A percentile compares a stretch with the other conserved stretches of the same genome.
Conservation (phyloP, 2,888 invertebrate species). For the Agrypnus murinus region DNA sequence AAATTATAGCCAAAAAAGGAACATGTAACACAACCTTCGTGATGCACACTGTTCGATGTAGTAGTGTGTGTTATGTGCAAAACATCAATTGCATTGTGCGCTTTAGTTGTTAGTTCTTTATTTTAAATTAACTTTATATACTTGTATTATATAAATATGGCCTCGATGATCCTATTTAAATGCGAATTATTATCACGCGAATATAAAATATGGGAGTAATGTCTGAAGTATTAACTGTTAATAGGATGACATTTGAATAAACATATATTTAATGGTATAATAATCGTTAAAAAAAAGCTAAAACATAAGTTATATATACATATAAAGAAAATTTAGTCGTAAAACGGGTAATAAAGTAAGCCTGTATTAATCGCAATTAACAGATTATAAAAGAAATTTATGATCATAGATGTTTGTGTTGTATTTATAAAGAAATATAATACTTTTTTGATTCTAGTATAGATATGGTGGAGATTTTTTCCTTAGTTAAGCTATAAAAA, state of each 20-base stretch:
- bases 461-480: too few species aligned
- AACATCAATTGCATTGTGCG: constrained; percentile 5
- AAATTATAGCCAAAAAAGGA: constrained; percentile 32
- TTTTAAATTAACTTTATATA: too few species aligned
- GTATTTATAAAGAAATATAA: constrained; percentile 24
- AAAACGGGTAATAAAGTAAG: constrained; percentile 41
- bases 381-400: constrained; percentile 39
- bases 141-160: too few species aligned
- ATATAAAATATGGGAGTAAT: background rate
- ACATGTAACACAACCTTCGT: constrained; percentile 14
- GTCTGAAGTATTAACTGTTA: constrained; percentile 4
- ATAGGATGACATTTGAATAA: constrained; percentile 21
- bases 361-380: constrained; percentile 39
- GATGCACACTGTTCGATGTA: background rate
- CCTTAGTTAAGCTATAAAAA: too few species aligned
- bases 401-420: constrained; percentile 23
- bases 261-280: constrained; percentile 25
- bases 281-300: constrained; percentile 21
- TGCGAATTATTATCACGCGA: too few species aligned
- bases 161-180: too few species aligned
- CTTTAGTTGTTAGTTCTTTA: constrained; percentile 20
- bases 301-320: constrained; percentile 33
- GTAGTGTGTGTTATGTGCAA: constrained; percentile 10
- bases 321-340: constrained; percentile 32
- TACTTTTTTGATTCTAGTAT: background rate